Evolutionary conservation across 1,140 invertebrate species (phyloP).

Genomic region (Chironomus tepperi): DNA sequence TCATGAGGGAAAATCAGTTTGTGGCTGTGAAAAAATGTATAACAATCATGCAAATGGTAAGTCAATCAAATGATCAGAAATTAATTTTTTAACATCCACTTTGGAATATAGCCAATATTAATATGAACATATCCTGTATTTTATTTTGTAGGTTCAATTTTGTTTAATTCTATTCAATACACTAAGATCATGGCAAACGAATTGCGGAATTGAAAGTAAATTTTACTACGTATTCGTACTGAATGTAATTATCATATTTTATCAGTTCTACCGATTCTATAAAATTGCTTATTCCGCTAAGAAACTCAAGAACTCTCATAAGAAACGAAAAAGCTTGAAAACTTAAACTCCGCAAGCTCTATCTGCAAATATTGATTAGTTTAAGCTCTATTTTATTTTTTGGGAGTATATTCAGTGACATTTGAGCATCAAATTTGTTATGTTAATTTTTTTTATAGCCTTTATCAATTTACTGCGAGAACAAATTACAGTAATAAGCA

Average conservation of each 20-base stretch:
- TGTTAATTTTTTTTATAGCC: no score
- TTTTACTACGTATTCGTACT: constrained; percentile 47
- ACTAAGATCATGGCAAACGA: constrained; percentile 44
- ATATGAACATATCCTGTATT: background rate
- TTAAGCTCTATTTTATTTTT: background rate
- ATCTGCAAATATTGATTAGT: background rate
- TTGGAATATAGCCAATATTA: background rate
- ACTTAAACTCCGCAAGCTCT: background rate
- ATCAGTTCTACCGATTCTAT: constrained; percentile 64
- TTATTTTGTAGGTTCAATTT: constrained; percentile 55
- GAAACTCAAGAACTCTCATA: background rate
- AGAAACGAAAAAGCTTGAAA: background rate
- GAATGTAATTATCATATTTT: constrained; percentile 54
- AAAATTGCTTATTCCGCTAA: constrained; percentile 41
- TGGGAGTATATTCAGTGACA: background rate
- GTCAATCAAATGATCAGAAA: background rate
- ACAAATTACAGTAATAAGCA: no score
- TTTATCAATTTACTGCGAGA: no score
- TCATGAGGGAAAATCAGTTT: constrained; percentile 30
- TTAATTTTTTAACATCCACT: background rate
- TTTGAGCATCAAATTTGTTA: background rate
- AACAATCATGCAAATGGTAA: constrained; percentile 41
- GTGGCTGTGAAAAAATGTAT: constrained; percentile 38
- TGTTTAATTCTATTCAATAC: constrained; percentile 49
- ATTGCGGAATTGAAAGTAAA: constrained; percentile 45